Evolutionary conservation across 1,140 invertebrate genomes (phyloP).

Genomic region (Apis cerana): DNA sequence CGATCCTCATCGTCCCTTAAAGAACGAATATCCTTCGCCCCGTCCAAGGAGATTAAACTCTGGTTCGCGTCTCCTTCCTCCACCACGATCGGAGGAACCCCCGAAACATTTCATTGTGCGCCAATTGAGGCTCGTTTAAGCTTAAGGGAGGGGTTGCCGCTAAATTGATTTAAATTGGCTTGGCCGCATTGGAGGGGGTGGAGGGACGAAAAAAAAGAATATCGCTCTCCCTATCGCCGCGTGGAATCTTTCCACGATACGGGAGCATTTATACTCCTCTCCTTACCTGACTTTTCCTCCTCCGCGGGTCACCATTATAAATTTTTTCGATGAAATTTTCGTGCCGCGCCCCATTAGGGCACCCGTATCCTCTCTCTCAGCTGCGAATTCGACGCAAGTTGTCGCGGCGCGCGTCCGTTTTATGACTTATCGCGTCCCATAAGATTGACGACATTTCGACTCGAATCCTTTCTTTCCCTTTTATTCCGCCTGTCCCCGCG

Average conservation of each 20-base stretch:
- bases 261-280: constrained; percentile 75
- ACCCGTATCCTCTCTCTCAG: constrained; percentile 74
- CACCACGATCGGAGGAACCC: constrained; percentile 53
- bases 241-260: constrained; percentile 75
- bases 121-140: constrained; percentile 78
- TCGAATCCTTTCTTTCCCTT: constrained; percentile 41
- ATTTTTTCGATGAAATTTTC: constrained; percentile 68
- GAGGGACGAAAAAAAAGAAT: constrained; percentile 41
- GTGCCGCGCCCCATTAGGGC: constrained; percentile 66
- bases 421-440: constrained; percentile 61
- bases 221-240: constrained; percentile 62
- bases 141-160: constrained; percentile 66
- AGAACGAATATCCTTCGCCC: constrained; percentile 25
- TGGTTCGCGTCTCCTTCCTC: constrained; percentile 33
- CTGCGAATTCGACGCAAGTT: constrained; percentile 69
- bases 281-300: constrained; percentile 72
- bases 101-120: constrained; percentile 71
- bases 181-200: constrained; percentile 24
- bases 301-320: constrained; percentile 51
- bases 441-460: constrained; percentile 60
- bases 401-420: constrained; percentile 34
- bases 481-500: not conserved
- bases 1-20: not conserved
- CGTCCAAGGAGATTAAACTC: constrained; percentile 61
- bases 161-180: constrained; percentile 80